phyloP scores from a whole-genome alignment of 2,113 vertebrate species.

The Triplophysa rosa region DNA sequence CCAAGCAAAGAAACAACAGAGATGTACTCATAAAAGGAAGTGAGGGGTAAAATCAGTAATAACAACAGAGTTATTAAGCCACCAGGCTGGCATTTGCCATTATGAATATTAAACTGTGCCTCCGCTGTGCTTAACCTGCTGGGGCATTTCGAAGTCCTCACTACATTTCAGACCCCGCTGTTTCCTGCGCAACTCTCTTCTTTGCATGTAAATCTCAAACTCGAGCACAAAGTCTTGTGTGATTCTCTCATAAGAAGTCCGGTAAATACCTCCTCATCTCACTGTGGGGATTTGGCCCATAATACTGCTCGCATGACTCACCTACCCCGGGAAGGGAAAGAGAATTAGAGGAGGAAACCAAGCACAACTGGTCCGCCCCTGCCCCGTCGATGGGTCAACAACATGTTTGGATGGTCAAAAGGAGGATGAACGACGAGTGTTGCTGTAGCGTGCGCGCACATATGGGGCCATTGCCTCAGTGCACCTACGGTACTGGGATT shows the following conservation, averaged over 20 bases:
- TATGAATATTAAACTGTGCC: conserved; percentile 34
- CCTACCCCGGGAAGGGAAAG: conserved; percentile 22
- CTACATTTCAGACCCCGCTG: conserved; percentile 31
- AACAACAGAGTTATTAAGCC: conserved; percentile 34
- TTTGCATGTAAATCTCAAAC: conserved; percentile 44
- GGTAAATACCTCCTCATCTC: conserved; percentile 45
- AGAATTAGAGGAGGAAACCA: conserved; percentile 34
- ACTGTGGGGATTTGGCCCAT: conserved; percentile 44
- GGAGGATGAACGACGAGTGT: neutral
- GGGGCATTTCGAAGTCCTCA: conserved; percentile 2
- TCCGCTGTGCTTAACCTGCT: conserved; percentile 29
- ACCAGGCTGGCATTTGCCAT: conserved; percentile 22
- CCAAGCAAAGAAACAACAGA: neutral
- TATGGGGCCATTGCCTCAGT: neutral
- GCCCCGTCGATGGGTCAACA: conserved; percentile 1
- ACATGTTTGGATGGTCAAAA: neutral
- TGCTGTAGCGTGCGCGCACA: neutral
- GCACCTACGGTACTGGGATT: neutral
- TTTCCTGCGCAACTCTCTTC: neutral
- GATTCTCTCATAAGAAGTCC: conserved; percentile 20
- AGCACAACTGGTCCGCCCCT: conserved; percentile 18
- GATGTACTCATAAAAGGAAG: neutral
- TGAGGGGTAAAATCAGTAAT: conserved; percentile 24
- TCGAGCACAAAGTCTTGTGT: conserved; percentile 26
- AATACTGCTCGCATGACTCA: conserved; percentile 40